Evolutionary conservation across 2,113 vertebrate genomes (phyloP), one percentile per base, ranked within the genome.

Genomic region (Emydura subglobosa): DNA sequence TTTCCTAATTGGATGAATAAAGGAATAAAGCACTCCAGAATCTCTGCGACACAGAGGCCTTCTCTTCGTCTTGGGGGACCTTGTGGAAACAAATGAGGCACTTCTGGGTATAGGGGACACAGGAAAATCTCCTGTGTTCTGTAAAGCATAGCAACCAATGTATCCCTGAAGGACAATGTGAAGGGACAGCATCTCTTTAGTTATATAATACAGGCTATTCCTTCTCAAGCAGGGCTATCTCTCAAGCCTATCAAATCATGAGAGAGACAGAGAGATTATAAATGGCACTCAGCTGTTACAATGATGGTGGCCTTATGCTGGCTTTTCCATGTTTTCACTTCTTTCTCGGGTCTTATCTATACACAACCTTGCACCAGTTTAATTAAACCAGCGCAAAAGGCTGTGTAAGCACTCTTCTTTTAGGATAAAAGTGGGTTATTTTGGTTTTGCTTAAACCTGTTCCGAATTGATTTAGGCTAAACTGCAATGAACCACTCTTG

Each of bases 1-100:
- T 78, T 53, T 94, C 79, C 79, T 97, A 86, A 97, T 93, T 91
- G 89, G 22, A 72, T 82, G 42, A 34, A 68, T 78, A 86, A 68
- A 51, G 24, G 44, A 94, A 74, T 49, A 54, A 83, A 86, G 88
- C 42, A 29, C 34, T 68, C 14, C 34, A 39, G 65, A 68, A 39
- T 68, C 34, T 68, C 65, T 68, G 65, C 34, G 21, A 19, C 65
- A 68, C 34, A n/a, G 34, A 1, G 7, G 12, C 51, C 86, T 83
- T 87, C n/a, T 82, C 94, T 55, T 54, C 51, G 95, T 72, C 55
- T 82, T 61, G 34, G 79, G 47, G 57, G 31, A 42, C 85, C 51
- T 82, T 65, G 84, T 83, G 89, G 79, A 84, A 85, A 81, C 6
- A 50, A 84, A 57, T 79, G 22, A 29, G 4, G 8, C 79, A 19